These are phyloP conservation scores for Antheraea yamamai DNA, from an alignment of 2,888 invertebrate species.

Conservation along the genomic window DNA sequence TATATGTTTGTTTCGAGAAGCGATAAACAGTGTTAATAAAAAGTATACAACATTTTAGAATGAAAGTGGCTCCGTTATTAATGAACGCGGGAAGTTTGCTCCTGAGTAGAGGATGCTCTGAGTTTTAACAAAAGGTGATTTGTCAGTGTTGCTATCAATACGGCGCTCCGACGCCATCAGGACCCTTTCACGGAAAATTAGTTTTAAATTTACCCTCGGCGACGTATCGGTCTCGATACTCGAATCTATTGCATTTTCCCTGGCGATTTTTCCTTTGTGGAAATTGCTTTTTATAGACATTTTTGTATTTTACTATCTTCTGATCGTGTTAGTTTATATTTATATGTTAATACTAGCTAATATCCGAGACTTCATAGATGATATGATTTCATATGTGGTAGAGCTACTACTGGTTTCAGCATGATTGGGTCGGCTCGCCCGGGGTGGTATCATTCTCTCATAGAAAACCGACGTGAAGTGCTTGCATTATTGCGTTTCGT, in stretches of 20 bases:
- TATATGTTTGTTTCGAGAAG: too few relatives aligned
- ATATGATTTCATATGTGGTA: too few relatives aligned
- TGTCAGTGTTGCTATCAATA: slow-evolving; percentile 2
- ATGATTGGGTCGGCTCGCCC: too few relatives aligned
- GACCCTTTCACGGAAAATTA: slow-evolving; percentile 13
- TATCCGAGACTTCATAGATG: too few relatives aligned
- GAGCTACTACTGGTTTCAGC: too few relatives aligned
- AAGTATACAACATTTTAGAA: background rate
- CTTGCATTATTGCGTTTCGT: too few relatives aligned
- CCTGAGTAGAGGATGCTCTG: background rate
- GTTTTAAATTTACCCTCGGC: slow-evolving; percentile 1
- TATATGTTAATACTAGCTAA: too few relatives aligned
- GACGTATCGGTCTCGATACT: background rate
- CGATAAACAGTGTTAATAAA: background rate
- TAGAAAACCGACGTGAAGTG: too few relatives aligned
- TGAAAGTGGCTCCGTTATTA: background rate
- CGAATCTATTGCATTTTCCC: background rate
- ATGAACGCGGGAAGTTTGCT: background rate
- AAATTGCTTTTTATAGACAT: background rate
- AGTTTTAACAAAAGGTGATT: slow-evolving; percentile 3
- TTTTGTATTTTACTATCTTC: background rate
- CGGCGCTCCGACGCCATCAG: background rate
- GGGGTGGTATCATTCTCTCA: too few relatives aligned
- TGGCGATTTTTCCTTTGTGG: background rate
- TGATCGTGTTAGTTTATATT: background rate